Evolutionary conservation across 2,113 vertebrate species (phyloP).

Genomic region (Dipodomys stephensi): DNA sequence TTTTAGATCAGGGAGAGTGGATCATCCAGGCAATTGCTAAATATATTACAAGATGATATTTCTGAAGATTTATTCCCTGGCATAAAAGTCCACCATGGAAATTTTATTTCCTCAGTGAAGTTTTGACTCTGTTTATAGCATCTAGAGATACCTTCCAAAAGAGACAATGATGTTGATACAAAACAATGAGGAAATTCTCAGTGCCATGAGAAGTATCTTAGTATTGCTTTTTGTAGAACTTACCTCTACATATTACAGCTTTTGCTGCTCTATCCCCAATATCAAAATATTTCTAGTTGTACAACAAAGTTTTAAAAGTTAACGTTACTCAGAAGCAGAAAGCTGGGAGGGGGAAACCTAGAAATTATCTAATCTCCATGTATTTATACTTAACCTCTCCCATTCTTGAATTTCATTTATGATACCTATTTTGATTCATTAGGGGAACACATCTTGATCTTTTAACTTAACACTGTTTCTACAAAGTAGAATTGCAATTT

Average conservation of each 20-base stretch:
- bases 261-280: not conserved
- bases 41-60: not conserved
- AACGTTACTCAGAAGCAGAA: not conserved
- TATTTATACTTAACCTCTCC: accelerated
- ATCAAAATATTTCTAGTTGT: not conserved
- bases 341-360: not conserved
- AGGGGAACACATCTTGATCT: not conserved
- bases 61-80: conserved; percentile 37
- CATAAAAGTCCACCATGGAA: not conserved
- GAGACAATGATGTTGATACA: not conserved
- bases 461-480: not conserved
- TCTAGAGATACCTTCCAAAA: not conserved
- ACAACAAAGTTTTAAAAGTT: not conserved
- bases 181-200: not conserved
- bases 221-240: not conserved
- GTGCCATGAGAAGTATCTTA: not conserved
- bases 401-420: not conserved
- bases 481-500: not conserved
- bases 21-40: conserved; percentile 48
- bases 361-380: not conserved
- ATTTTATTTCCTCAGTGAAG: not conserved
- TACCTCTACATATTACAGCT: not conserved
- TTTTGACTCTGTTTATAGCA: not conserved
- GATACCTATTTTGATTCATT: not conserved
- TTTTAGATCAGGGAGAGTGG: conserved; percentile 48